These are phyloP conservation scores for Apocrypta bakeri DNA, from an alignment of 1,140 invertebrate genomes.

Conservation along the genomic window DNA sequence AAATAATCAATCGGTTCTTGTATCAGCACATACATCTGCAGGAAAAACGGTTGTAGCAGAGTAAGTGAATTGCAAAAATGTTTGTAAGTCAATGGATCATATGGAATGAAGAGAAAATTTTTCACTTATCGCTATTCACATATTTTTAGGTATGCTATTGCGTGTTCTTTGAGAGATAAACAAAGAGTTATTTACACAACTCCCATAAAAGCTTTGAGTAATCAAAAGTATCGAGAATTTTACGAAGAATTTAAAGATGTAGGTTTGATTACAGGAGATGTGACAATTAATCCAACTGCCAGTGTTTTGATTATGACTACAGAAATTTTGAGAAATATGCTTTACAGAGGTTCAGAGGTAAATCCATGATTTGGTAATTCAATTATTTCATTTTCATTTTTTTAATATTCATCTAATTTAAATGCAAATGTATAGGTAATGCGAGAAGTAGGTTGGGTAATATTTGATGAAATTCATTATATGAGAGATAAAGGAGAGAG, in stretches of 20 bases:
- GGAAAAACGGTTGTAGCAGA: conserved; percentile 99
- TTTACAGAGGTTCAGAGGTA: conserved; percentile 96
- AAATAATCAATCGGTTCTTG: conserved; percentile 97
- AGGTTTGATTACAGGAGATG: conserved; percentile 98
- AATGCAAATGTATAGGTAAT: conserved; percentile 78
- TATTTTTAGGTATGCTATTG: conserved; percentile 81
- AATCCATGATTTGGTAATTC: conserved; percentile 44
- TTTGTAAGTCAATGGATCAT: not conserved
- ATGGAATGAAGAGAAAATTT: not conserved
- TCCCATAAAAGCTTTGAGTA: conserved; percentile 99
- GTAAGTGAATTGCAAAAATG: conserved; percentile 79
- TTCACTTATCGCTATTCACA: not conserved
- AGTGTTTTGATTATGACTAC: conserved; percentile 99
- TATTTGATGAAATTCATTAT: conserved; percentile 99
- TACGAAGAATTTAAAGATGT: conserved; percentile 98
- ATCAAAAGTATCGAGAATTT: conserved; percentile 99
- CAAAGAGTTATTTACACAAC: conserved; percentile 99
- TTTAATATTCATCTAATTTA: not conserved
- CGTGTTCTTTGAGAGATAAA: conserved; percentile 81
- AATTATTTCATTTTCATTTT: not conserved
- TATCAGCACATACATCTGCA: conserved; percentile 99
- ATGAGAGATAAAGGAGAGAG: conserved; percentile 99
- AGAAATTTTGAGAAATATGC: conserved; percentile 99
- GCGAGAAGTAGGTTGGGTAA: conserved; percentile 99
- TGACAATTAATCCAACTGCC: conserved; percentile 98